phyloP scores from a whole-genome alignment of 2,797 vertebrate genomes.

The Emydoidea blandingii region DNA sequence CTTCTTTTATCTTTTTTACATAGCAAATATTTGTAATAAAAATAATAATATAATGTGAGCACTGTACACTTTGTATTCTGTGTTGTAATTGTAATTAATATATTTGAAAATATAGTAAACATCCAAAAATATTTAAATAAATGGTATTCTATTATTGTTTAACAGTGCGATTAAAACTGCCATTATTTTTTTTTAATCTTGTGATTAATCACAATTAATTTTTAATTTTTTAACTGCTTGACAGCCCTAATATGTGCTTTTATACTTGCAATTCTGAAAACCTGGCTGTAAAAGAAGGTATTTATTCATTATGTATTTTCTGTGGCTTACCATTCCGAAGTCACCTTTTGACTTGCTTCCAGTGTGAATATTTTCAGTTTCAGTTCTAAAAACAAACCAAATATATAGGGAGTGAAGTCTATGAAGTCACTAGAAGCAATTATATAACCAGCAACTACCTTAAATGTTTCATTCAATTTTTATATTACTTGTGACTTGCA shows the following conservation, averaged over 20 bases:
- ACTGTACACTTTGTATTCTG: no score
- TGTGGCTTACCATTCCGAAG: neutral
- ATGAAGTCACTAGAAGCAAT: neutral
- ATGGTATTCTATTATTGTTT: no score
- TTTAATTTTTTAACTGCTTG: no score
- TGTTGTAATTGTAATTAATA: no score
- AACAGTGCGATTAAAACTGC: no score
- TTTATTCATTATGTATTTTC: neutral
- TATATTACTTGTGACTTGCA: neutral
- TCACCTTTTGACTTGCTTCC: neutral
- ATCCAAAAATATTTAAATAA: no score
- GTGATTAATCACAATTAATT: no score
- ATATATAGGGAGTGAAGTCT: neutral
- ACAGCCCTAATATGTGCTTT: neutral
- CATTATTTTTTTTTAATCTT: no score
- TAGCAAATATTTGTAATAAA: no score
- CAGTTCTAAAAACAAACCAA: neutral
- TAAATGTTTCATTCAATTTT: neutral
- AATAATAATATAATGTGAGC: no score
- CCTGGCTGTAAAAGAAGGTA: neutral
- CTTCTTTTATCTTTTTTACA: no score
- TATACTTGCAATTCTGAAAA: neutral
- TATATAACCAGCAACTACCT: neutral
- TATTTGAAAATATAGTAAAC: no score
- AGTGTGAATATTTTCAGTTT: neutral